Evolutionary conservation across 2,113 vertebrate genomes (phyloP).

Genomic region (Anguilla japonica): DNA sequence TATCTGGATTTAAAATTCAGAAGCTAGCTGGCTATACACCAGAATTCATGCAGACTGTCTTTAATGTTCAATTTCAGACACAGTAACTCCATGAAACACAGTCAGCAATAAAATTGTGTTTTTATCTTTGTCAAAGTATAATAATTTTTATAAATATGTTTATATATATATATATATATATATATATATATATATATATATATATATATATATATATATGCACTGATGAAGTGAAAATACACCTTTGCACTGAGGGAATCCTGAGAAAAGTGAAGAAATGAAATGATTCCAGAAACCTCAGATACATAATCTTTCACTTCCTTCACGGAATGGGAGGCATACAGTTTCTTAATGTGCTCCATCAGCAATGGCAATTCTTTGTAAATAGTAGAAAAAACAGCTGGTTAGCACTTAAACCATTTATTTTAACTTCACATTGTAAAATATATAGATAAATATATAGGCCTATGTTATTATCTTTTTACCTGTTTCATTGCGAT

Average conservation of each 20-base stretch:
- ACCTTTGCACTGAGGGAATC: background rate
- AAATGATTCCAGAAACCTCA: conserved; percentile 16
- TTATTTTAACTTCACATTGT: background rate
- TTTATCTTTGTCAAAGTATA: background rate
- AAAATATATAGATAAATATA: too few species aligned
- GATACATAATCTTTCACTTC: conserved; percentile 22
- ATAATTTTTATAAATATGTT: background rate
- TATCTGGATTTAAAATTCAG: too few species aligned
- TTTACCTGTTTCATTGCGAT: conserved; percentile 4
- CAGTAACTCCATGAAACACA: too few species aligned
- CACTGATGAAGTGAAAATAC: background rate
- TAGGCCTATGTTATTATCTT: background rate
- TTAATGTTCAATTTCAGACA: too few species aligned
- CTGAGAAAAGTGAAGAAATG: conserved; percentile 9
- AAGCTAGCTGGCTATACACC: too few species aligned
- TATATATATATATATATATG: too few species aligned
- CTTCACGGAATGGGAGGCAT: background rate
- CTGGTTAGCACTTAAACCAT: background rate
- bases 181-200: too few species aligned
- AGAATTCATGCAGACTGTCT: too few species aligned
- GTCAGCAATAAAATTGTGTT: background rate
- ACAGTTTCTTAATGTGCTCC: conserved; percentile 22
- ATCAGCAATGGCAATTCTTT: background rate
- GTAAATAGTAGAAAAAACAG: background rate
- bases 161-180: background rate